Conservation (phyloP, 2,797 vertebrate species). For the Odontamblyopus lacepedii region DNA sequence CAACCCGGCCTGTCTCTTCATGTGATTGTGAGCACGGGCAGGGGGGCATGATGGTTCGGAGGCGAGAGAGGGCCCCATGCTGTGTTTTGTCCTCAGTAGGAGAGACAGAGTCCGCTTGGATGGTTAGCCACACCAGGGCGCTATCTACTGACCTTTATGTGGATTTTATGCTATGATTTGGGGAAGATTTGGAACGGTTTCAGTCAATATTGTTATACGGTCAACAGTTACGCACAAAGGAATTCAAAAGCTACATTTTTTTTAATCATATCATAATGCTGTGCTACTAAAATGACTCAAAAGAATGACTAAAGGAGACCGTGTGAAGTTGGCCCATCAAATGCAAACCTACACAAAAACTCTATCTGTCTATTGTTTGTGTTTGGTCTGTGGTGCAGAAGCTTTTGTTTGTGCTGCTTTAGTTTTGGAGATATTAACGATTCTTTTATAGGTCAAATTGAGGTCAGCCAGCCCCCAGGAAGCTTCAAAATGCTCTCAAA, state of each 20-base stretch:
- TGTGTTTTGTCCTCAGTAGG: constrained; percentile 41
- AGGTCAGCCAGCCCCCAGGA: too few relatives aligned
- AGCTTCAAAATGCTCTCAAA: too few relatives aligned
- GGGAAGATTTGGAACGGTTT: background rate
- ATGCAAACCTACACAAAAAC: too few relatives aligned
- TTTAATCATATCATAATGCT: too few relatives aligned
- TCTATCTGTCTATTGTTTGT: too few relatives aligned
- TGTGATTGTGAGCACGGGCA: constrained; percentile 42
- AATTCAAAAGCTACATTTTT: background rate
- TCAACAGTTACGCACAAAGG: background rate
- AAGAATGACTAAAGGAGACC: too few relatives aligned
- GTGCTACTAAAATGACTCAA: too few relatives aligned
- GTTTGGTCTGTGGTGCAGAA: too few relatives aligned
- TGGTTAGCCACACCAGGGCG: background rate
- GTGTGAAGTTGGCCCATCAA: too few relatives aligned
- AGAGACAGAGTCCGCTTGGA: constrained; percentile 12
- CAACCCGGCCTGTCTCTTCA: constrained; percentile 35
- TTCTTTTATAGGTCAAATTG: too few relatives aligned
- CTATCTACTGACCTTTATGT: background rate
- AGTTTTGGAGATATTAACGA: too few relatives aligned
- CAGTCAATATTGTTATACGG: background rate
- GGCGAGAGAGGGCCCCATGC: constrained; percentile 29
- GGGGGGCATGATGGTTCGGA: constrained; percentile 19
- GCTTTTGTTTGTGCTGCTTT: too few relatives aligned
- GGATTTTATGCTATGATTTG: background rate